Base-by-base conservation (phyloP, 2,888 invertebrate species). In the Xestoiulus laeticollis region DNA sequence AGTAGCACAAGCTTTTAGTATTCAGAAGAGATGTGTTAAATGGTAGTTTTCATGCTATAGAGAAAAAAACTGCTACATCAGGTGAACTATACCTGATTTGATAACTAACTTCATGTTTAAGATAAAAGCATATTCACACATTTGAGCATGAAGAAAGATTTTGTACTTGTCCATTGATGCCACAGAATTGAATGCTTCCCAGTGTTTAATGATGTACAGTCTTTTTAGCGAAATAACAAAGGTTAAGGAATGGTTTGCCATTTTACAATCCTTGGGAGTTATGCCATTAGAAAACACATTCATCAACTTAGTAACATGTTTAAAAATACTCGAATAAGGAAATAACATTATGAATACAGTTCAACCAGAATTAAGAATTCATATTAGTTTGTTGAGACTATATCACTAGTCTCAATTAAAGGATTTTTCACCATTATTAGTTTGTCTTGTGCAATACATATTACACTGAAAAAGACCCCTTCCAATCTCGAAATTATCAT, bases 1-100 rank as follows among this genome's bases (percentile, higher is more conserved):
- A 14, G 78, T 78, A 78, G 30, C 78, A 78, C 78, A 78, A 26
- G 78, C 78, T 78, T 78, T 30, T 78, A 78, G 78, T 78, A 78
- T 22, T 78, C 78, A 22, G 10, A 78, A 30, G 78, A 78, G 78
- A 78, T 78, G 78, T 78, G 78, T 78, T 78, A 26, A 78, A 78
- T 26, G 78, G 26, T 78, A 78, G 78, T 78, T 78, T 38, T 30
- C 14, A 78, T 78, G 78, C 78, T 78, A 22, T 78, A 78, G 78
- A 78, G 22, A 78, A 30, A 78, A 68, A 78, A n/a, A 68, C 48
- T 48, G 16, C n/a, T 8, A 12, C 30, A 14, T 78, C 78, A 78
- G 30, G 8, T n/a, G 30, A 30, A 6, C 10, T 30, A 78, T 26
- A 78, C 30, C 26, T 26, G 30, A 78, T 78, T 78, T 30, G 30